phyloP scores from a whole-genome alignment of 2,888 invertebrate genomes.

The Lasioglossum morio region DNA sequence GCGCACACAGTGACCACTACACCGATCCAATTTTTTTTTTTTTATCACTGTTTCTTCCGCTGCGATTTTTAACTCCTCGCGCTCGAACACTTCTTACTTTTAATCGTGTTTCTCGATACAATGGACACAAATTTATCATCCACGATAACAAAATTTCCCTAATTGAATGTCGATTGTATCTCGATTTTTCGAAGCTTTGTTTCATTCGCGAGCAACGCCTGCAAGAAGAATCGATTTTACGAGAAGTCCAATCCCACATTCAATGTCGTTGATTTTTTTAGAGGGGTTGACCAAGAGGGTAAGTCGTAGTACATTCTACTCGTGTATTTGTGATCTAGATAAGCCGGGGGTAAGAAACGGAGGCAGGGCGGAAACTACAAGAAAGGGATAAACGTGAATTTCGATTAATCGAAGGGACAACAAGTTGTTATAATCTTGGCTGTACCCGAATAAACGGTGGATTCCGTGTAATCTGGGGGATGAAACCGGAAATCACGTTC shows the following conservation, averaged over 20 bases:
- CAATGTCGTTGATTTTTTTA: slow-evolving; percentile 16
- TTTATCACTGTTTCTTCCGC: background rate
- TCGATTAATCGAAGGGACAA: slow-evolving; percentile 72
- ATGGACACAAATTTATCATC: no score
- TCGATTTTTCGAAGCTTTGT: no score
- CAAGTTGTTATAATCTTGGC: slow-evolving; percentile 66
- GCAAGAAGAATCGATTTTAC: background rate
- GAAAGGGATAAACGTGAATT: slow-evolving; percentile 71
- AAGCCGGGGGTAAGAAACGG: slow-evolving; percentile 52
- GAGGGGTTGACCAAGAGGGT: slow-evolving; percentile 27
- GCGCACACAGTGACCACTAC: background rate
- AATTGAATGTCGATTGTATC: no score
- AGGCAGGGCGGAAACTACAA: slow-evolving; percentile 40
- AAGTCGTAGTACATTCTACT: slow-evolving; percentile 31
- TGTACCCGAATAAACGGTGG: slow-evolving; percentile 53
- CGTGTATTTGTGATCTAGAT: slow-evolving; percentile 57
- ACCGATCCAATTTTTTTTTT: background rate
- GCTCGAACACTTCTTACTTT: no score
- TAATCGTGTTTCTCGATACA: no score
- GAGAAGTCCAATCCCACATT: slow-evolving; percentile 2
- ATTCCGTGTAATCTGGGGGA: slow-evolving; percentile 52
- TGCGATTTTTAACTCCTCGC: background rate
- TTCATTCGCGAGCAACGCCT: background rate
- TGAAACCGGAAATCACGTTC: slow-evolving; percentile 48
- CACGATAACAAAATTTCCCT: no score